These are phyloP conservation scores for Neelides sp. DNA, from an alignment of 1,140 invertebrate species.

Conservation along the genomic window DNA sequence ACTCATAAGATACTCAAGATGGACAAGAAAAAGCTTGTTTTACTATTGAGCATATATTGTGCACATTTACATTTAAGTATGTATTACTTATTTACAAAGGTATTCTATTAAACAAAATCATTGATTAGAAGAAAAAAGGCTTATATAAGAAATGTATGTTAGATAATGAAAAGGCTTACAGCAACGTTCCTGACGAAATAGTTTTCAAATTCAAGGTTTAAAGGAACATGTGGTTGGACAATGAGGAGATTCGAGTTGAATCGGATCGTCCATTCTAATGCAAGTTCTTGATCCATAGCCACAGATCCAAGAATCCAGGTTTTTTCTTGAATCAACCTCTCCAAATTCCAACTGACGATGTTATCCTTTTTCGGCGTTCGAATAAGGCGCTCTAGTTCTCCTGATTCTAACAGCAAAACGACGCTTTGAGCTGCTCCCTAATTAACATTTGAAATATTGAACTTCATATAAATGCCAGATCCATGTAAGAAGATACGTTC, in stretches of 20 bases:
- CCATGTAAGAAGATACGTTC: neutral
- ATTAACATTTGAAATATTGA: neutral
- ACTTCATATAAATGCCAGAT: neutral
- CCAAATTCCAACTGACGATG: constrained; percentile 8
- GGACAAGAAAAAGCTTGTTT: no score
- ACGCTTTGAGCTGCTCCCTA: constrained; percentile 24
- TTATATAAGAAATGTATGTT: neutral
- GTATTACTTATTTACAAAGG: constrained; percentile 5
- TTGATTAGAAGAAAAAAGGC: neutral
- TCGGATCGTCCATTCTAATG: constrained; percentile 20
- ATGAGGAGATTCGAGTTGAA: constrained; percentile 23
- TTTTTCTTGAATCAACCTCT: constrained; percentile 16
- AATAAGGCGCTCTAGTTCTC: constrained; percentile 25
- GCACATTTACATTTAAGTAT: constrained; percentile 2
- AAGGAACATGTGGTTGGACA: constrained; percentile 25
- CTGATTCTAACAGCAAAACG: constrained; percentile 22
- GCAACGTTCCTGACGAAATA: constrained; percentile 21
- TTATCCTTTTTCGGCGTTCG: constrained; percentile 4
- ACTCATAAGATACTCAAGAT: no score
- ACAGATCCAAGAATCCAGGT: constrained; percentile 30
- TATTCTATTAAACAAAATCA: neutral
- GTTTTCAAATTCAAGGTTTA: constrained; percentile 22
- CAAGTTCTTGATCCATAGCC: constrained; percentile 21
- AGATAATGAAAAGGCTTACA: constrained; percentile 4
- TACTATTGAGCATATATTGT: no score